Conservation (phyloP, 2,113 vertebrate genomes). For the Chlorodrepanis virens region DNA sequence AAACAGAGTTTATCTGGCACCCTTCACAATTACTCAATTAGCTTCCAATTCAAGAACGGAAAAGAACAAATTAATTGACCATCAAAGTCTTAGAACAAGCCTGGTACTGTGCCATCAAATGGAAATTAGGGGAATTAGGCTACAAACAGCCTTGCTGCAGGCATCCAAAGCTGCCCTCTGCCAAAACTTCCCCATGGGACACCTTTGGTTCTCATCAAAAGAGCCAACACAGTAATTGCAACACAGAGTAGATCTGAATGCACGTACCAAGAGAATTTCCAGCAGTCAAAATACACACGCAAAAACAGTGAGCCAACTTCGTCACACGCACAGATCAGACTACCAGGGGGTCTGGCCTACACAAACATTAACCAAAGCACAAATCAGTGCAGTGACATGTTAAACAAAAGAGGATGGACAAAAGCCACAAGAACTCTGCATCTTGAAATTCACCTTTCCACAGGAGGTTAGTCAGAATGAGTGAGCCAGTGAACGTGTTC, state of each 20-base stretch:
- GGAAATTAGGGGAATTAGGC: constrained; percentile 11
- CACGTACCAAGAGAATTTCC: background rate
- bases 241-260: background rate
- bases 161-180: background rate
- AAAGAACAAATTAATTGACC: constrained; percentile 57
- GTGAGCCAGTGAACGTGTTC: rapidly evolving
- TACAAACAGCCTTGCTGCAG: constrained; percentile 4
- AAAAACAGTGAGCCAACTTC: background rate
- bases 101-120: constrained; percentile 21
- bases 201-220: constrained; percentile 1
- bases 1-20: constrained; percentile 16
- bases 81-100: constrained; percentile 10
- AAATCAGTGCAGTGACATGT: background rate
- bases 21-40: constrained; percentile 19
- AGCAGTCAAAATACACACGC: background rate
- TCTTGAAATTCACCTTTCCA: background rate
- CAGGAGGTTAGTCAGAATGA: background rate
- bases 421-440: background rate
- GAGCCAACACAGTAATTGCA: background rate
- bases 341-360: background rate
- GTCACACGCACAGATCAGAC: rapidly evolving
- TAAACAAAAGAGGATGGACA: background rate
- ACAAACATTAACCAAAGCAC: background rate
- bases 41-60: constrained; percentile 35
- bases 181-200: background rate